Base-by-base conservation (phyloP, 2,797 vertebrate species). In the Tragelaphus oryx region DNA sequence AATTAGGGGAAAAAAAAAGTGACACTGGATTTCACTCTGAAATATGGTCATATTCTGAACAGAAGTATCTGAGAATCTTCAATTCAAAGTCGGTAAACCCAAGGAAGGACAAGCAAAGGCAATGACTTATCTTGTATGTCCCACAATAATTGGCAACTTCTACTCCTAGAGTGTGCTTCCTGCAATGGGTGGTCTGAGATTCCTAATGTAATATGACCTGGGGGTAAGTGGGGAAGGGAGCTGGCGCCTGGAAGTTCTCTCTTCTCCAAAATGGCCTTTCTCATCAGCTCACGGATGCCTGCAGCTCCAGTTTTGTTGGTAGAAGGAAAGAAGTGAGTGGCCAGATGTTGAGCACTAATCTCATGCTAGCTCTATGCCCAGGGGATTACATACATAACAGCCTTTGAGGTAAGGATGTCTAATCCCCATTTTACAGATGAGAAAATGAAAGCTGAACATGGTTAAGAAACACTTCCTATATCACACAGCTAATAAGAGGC, bases 361-460 rank as follows among this genome's bases (percentile, higher is more conserved):
- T 17, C 12, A 2, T 68, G 26, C 26, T 60, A 78, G 37, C 17
- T 96, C 52, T 68, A 24, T 8, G 41, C 18, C 30, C 30, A 54
- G 37, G 20, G 57, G 54, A 81, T 88, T 94, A 71, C 24, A 94
- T 62, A 30, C 52, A 85, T 1, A 5, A 87, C 60, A 78, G 18
- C 30, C 41, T 68, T 55, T 71, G 33, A 90, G 16, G 74, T 55
- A 79, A 81, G 84, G 37, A 89, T 28, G 80, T 62, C 89, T 91
- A 91, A 93, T 74, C 52, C 4, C 26, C n/a, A 48, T 83, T 95
- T 96, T 28, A 65, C 28, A 83, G 75, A 90, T 57, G 26, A 95
- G 55, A 86, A 95, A 59, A 37, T 68, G 57, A 92, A 93, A 95
- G 14, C 57, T 30, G 6, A 14, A 30, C 11, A 10, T 87, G 3